Evolutionary conservation across 2,113 vertebrate species (phyloP), one percentile per base, ranked within the genome.

Genomic region (Bubo scandiacus): DNA sequence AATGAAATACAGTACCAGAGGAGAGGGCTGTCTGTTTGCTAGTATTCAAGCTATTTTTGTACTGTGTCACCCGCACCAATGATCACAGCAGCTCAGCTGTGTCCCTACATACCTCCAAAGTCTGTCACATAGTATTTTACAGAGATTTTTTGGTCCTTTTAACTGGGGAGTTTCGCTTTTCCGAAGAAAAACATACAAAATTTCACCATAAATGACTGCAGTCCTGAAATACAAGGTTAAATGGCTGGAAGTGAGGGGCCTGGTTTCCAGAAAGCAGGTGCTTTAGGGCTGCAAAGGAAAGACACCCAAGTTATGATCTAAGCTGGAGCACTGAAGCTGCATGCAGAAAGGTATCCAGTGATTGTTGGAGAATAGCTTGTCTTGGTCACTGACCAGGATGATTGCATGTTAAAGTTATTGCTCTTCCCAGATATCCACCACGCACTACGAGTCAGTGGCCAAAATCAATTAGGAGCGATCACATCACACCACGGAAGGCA

Each of bases 351-450:
- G 38, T 55, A 34, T 96, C 88, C 94, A 97, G 91, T n/a, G 81
- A 67, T 77, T 92, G 91, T 3, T 90, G 84, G 95, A 92, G 67
- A 94, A 95, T 20, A 97, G 77, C 91, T 86, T 77, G 79, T 92
- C 96, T 97, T 97, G 96, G 94, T 95, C 81, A 34, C 70, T 23
- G 75, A 84, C 95, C 96, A 97, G 93, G 80, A 97, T 98, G 97
- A 98, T 90, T 94, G 81, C 90, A 97, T 90, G 88, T 88, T 88
- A 25, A 96, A 97, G 95, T 81, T 95, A 97, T 96, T 97, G 88
- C 86, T 94, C 82, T 92, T 94, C 88, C 96, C 93, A 90, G 78
- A 91, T 88, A 91, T n/a, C 70, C 93, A 59, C 75, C 78, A 74
- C 22, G 38, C 51, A 86, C 23, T 27, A 51, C 0, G 1, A 91